Evolutionary conservation across 2,888 invertebrate species (phyloP), one percentile per base, ranked within the genome.

Genomic region (Listrodromus nycthemerus): DNA sequence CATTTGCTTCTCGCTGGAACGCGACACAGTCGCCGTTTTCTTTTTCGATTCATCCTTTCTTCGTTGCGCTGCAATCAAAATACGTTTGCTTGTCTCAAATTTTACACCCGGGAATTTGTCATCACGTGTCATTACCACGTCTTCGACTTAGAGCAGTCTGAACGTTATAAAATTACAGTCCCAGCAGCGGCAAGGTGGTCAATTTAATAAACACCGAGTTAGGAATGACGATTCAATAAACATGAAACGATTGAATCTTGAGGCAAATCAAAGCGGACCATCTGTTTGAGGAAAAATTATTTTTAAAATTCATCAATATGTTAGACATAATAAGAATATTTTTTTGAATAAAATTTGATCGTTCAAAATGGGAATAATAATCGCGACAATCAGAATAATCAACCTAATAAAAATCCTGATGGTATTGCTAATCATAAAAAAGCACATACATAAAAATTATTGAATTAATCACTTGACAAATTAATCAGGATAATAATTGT

Each of bases 11-110:
- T 27, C 50, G 76, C 63, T 79, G 70, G 52, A 76, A 55, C 65
- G 58, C 71, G 65, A 79, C 63, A 70, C 41, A 24, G n/a, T 66
- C 19, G 75, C 79, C 24, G 71, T 71, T 79, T 83, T 58, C 66
- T 50, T 65, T 65, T 75, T 75, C n/a, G 27, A 3, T 61, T 41
- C 37, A 16, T 65, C 52, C 37, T 41, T 75, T 80, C 58, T 71
- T 80, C 71, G 41, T 24, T 21, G 55, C 33, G 65, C 69, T 74
- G 65, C 74, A 55, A 79, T 80, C 58, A 41, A 65, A 75, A 71
- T 58, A 71, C 73, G 50, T 74, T 80, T 69, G 48, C 16, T 79
- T 58, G 66, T 70, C 55, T 45, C 58, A 65, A 33, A 70, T 21
- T 4, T 21, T 61, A 66, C 48, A 63, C 45, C 50, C 19, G 33